phyloP scores from a whole-genome alignment of 2,113 vertebrate genomes.

The Microtus richardsoni region DNA sequence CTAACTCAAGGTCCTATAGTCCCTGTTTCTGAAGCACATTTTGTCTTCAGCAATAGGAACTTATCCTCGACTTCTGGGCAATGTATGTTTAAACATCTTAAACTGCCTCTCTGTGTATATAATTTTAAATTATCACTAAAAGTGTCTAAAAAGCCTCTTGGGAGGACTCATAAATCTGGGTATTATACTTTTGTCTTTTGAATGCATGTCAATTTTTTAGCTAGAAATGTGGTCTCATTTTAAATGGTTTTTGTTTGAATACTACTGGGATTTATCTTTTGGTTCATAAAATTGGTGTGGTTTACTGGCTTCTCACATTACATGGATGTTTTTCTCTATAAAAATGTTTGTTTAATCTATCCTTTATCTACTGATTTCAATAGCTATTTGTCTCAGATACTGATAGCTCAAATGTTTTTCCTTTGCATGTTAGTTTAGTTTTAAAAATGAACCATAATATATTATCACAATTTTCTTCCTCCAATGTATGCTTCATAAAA shows the following conservation, averaged over 20 bases:
- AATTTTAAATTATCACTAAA: neutral
- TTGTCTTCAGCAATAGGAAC: neutral
- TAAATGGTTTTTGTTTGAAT: neutral
- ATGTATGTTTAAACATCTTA: neutral
- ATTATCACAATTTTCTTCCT: neutral
- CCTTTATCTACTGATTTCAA: neutral
- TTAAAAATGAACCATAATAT: neutral
- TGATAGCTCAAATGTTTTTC: neutral
- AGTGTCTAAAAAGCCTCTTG: neutral
- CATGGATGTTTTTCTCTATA: neutral
- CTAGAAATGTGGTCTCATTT: neutral
- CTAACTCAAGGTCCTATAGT: neutral
- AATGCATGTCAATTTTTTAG: neutral
- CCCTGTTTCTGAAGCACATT: neutral
- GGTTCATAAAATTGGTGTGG: neutral
- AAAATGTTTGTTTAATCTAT: neutral
- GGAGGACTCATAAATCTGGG: neutral
- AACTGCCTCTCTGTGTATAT: neutral
- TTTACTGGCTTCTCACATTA: neutral
- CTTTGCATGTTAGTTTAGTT: neutral
- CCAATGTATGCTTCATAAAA: neutral
- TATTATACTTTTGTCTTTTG: neutral
- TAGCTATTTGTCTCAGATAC: neutral
- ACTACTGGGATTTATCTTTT: neutral
- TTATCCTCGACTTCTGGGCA: neutral